Evolutionary conservation across 2,888 invertebrate genomes (phyloP).

Genomic region (Hydrotaea cyrtoneurina): DNA sequence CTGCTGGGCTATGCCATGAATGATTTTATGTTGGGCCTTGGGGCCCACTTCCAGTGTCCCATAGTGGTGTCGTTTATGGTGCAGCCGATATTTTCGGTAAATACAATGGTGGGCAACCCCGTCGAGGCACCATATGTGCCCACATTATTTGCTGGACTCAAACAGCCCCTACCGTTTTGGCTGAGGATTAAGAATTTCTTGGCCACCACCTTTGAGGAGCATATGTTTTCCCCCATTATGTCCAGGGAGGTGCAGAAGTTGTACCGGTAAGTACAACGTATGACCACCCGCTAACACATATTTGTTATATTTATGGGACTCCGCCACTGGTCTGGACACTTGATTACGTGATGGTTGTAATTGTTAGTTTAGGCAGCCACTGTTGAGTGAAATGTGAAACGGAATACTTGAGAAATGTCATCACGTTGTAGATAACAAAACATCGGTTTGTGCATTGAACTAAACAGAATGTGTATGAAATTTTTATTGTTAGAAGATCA

Average conservation of each 20-base stretch:
- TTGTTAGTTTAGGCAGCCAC: not conserved
- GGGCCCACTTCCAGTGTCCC: conserved; percentile 77
- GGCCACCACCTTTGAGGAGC: conserved; percentile 53
- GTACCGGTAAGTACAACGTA: conserved; percentile 56
- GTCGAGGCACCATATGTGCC: conserved; percentile 73
- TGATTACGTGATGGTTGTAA: not conserved
- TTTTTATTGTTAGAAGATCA: too few species aligned
- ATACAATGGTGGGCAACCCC: conserved; percentile 73
- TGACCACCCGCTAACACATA: not conserved
- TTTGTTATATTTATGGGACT: too few species aligned
- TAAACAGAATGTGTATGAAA: too few species aligned
- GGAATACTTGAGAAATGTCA: not conserved
- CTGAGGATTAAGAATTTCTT: conserved; percentile 70
- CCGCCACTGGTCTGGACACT: too few species aligned
- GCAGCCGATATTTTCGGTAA: conserved; percentile 68
- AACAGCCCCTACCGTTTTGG: conserved; percentile 70
- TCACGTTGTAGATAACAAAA: not conserved
- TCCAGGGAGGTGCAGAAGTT: conserved; percentile 7
- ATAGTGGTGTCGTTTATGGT: conserved; percentile 73
- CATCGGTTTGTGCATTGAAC: too few species aligned
- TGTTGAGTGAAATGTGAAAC: not conserved
- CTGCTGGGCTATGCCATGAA: conserved; percentile 76
- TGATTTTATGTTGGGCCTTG: conserved; percentile 77
- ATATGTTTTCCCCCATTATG: conserved; percentile 26
- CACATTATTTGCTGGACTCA: conserved; percentile 61